These are phyloP conservation scores for Boulengeromyrus knoepffleri DNA, from an alignment of 2,113 vertebrate genomes.

Conservation along the genomic window DNA sequence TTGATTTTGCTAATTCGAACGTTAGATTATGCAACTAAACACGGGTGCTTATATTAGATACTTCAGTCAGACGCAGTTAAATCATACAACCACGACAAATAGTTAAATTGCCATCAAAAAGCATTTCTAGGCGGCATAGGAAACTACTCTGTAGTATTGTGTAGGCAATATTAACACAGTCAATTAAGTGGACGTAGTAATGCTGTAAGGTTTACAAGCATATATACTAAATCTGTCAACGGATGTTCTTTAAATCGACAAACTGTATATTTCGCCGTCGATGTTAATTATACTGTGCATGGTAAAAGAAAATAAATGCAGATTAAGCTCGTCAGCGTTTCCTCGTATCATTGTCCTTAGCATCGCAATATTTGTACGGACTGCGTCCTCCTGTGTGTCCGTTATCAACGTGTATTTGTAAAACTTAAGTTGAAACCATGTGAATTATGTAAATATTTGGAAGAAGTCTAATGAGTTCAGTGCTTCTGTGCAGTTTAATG, in stretches of 20 bases:
- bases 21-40: background rate
- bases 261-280: background rate
- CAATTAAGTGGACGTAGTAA: background rate
- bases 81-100: background rate
- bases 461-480: background rate
- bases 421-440: background rate
- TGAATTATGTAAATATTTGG: background rate
- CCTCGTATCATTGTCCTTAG: background rate
- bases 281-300: background rate
- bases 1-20: background rate
- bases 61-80: background rate
- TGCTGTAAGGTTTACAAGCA: background rate
- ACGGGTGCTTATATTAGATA: background rate
- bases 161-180: background rate
- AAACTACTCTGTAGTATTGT: background rate
- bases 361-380: background rate
- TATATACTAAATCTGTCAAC: background rate
- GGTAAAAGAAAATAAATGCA: background rate
- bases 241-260: background rate
- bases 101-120: background rate
- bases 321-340: background rate
- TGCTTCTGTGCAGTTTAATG: background rate
- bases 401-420: background rate
- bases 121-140: background rate
- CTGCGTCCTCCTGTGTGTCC: background rate